Conservation (phyloP, 1,140 invertebrate species). For the Antheraea mylitta region DNA sequence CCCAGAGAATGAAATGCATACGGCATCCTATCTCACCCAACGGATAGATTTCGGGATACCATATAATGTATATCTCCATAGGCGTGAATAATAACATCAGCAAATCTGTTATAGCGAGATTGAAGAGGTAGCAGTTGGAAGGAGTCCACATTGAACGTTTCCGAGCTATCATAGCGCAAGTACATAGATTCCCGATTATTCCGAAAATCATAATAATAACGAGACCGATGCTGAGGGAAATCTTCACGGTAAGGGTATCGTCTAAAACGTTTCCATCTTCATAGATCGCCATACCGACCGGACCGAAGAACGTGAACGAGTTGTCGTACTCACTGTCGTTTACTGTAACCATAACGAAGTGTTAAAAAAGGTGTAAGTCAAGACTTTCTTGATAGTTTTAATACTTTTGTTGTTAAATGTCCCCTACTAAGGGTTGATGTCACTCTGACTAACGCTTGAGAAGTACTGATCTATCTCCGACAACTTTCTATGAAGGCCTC, state of each 20-base stretch:
- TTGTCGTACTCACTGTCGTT: conserved; percentile 27
- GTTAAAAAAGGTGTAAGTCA: not conserved
- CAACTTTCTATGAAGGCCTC: conserved; percentile 17
- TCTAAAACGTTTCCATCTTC: conserved; percentile 66
- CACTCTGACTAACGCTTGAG: conserved; percentile 19
- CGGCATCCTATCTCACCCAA: conserved; percentile 93
- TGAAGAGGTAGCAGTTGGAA: conserved; percentile 96
- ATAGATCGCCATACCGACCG: conserved; percentile 35
- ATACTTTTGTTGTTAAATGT: too few species aligned
- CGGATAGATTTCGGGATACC: conserved; percentile 90
- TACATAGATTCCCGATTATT: conserved; percentile 93
- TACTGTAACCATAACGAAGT: conserved; percentile 13
- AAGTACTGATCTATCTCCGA: conserved; percentile 18
- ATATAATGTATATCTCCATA: conserved; percentile 91
- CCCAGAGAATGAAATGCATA: conserved; percentile 89
- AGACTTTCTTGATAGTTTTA: too few species aligned
- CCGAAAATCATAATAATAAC: conserved; percentile 90
- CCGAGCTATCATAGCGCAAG: conserved; percentile 94
- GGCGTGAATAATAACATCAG: conserved; percentile 88
- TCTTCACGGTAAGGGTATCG: conserved; percentile 84
- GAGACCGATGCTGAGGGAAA: conserved; percentile 89
- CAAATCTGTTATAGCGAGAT: conserved; percentile 94
- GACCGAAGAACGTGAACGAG: conserved; percentile 36
- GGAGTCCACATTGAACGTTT: conserved; percentile 95
- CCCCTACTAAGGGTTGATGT: conserved; percentile 10